These are phyloP conservation scores for Hylomyscus alleni DNA, from an alignment of 2,797 vertebrate genomes.

Conservation along the genomic window DNA sequence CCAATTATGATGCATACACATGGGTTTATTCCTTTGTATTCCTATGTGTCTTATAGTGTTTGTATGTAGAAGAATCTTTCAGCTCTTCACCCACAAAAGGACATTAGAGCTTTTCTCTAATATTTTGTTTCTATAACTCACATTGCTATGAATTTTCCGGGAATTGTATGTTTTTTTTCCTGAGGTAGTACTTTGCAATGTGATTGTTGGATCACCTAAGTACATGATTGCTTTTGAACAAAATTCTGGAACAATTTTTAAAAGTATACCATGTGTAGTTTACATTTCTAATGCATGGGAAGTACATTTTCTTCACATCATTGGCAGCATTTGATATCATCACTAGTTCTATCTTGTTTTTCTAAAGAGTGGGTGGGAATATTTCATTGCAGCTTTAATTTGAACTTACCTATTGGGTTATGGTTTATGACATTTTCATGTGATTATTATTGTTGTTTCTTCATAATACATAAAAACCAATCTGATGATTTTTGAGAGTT, in stretches of 20 bases:
- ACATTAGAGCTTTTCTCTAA: constrained; percentile 19
- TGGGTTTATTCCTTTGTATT: constrained; percentile 54
- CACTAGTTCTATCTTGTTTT: constrained; percentile 2
- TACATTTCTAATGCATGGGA: not conserved
- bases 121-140: constrained; percentile 48
- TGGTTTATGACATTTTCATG: not conserved
- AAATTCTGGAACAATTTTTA: constrained; percentile 3
- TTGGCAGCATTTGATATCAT: constrained; percentile 30
- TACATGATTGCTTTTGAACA: constrained; percentile 17
- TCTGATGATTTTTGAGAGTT: not conserved
- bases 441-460: not conserved
- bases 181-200: constrained; percentile 23
- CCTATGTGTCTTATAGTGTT: not conserved
- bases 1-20: not conserved
- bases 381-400: constrained; percentile 27
- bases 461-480: not conserved
- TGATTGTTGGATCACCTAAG: not conserved
- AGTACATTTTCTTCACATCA: constrained; percentile 3
- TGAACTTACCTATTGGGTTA: not conserved
- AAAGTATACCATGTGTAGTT: constrained; percentile 23
- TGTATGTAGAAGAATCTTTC: not conserved
- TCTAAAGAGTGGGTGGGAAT: not conserved
- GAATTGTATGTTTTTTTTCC: not conserved
- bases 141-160: not conserved
- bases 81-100: not conserved